Conservation (phyloP, 2,888 invertebrate species). For the Odontomyia ornata region DNA sequence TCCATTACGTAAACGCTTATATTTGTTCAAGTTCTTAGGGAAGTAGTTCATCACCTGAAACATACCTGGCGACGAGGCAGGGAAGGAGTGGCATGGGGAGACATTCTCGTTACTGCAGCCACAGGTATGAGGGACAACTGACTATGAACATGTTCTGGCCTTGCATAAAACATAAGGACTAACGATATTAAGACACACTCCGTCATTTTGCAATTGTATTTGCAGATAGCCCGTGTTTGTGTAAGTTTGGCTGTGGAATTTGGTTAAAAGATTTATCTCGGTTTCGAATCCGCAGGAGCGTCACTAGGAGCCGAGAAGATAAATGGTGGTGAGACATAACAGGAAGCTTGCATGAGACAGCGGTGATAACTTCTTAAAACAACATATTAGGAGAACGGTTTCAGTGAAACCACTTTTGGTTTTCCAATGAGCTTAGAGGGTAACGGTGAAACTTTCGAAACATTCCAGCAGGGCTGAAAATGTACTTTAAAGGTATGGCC, state of each 20-base stretch:
- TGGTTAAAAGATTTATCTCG: slow-evolving; percentile 24
- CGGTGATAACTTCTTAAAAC: neutral
- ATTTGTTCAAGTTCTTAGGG: slow-evolving; percentile 35
- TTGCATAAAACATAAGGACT: slow-evolving; percentile 25
- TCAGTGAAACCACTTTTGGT: no score
- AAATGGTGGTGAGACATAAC: neutral
- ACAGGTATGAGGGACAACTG: neutral
- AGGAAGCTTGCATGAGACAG: neutral
- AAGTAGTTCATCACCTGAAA: slow-evolving; percentile 34
- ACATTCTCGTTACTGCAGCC: neutral
- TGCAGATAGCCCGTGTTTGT: neutral
- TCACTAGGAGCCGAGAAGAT: neutral
- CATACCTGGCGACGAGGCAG: neutral
- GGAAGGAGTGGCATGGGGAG: neutral
- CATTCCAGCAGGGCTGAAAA: neutral
- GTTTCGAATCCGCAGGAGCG: neutral
- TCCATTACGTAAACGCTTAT: slow-evolving; percentile 33
- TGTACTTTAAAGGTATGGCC: neutral
- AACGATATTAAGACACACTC: slow-evolving; percentile 24
- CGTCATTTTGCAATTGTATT: slow-evolving; percentile 28
- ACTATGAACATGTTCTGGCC: slow-evolving; percentile 15
- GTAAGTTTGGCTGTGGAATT: slow-evolving; percentile 9
- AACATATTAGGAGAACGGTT: neutral
- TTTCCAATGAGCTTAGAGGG: neutral
- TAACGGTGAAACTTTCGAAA: neutral